Conservation (phyloP, 2,888 invertebrate species). For the Boloria euphrosyne region DNA sequence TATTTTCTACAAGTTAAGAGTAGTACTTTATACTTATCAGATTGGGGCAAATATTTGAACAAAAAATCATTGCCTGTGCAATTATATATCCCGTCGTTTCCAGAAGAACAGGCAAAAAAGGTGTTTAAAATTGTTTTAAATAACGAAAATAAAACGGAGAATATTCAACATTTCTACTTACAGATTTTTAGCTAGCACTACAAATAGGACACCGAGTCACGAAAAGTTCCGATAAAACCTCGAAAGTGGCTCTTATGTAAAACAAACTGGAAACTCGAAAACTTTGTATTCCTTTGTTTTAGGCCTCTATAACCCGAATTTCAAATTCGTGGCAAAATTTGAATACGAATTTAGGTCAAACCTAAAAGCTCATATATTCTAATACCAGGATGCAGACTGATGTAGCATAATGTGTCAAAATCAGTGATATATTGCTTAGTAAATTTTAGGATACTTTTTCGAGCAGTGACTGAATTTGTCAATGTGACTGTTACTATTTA, state of each 20-base stretch:
- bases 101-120: too few relatives aligned
- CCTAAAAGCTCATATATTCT: conserved; percentile 27
- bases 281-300: conserved; percentile 41
- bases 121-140: neutral
- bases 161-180: neutral
- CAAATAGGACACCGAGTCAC: neutral
- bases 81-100: too few relatives aligned
- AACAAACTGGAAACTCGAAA: conserved; percentile 33
- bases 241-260: conserved; percentile 31
- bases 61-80: too few relatives aligned
- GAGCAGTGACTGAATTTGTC: too few relatives aligned
- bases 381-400: conserved; percentile 19
- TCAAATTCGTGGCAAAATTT: conserved; percentile 29
- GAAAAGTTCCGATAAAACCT: conserved; percentile 25
- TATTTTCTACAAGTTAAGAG: too few relatives aligned
- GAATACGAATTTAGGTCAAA: conserved; percentile 35
- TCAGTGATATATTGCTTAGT: conserved; percentile 5
- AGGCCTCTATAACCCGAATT: conserved; percentile 37
- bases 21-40: too few relatives aligned
- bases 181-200: neutral
- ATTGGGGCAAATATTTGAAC: too few relatives aligned
- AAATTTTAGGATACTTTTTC: too few relatives aligned
- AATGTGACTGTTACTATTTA: too few relatives aligned
- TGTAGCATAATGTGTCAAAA: conserved; percentile 12
- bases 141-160: neutral